Evolutionary conservation across 2,888 invertebrate species (phyloP).

Genomic region (Nemotelus pantherinus): DNA sequence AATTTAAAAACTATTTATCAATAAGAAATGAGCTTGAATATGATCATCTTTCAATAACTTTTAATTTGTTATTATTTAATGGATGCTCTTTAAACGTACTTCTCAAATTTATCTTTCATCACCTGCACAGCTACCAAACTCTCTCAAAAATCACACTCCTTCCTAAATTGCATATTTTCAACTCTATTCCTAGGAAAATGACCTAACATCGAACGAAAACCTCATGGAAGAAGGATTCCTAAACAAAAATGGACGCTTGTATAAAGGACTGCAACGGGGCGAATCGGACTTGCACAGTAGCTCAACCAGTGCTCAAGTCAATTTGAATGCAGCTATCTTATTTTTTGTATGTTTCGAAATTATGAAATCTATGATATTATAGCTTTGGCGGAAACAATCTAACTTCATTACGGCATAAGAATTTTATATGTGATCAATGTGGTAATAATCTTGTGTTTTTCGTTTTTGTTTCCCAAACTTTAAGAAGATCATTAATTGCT

Average conservation of each 20-base stretch:
- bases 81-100: no score
- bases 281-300: constrained; percentile 55
- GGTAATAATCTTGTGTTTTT: neutral
- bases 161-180: no score
- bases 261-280: constrained; percentile 53
- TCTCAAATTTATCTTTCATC: no score
- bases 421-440: constrained; percentile 11
- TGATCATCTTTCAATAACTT: no score
- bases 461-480: neutral
- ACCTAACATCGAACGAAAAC: constrained; percentile 61
- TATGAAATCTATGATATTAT: constrained; percentile 43
- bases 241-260: constrained; percentile 63
- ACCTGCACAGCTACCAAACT: no score
- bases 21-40: no score
- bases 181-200: constrained; percentile 57
- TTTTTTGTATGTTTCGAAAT: constrained; percentile 44
- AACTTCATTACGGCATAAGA: constrained; percentile 27
- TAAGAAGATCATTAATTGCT: neutral
- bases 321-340: constrained; percentile 40
- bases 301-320: constrained; percentile 54
- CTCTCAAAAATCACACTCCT: no score
- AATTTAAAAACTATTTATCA: no score
- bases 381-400: constrained; percentile 29
- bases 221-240: constrained; percentile 62
- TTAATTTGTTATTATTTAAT: no score